Base-by-base conservation (phyloP, 2,113 vertebrate species). In the Strigops habroptila region DNA sequence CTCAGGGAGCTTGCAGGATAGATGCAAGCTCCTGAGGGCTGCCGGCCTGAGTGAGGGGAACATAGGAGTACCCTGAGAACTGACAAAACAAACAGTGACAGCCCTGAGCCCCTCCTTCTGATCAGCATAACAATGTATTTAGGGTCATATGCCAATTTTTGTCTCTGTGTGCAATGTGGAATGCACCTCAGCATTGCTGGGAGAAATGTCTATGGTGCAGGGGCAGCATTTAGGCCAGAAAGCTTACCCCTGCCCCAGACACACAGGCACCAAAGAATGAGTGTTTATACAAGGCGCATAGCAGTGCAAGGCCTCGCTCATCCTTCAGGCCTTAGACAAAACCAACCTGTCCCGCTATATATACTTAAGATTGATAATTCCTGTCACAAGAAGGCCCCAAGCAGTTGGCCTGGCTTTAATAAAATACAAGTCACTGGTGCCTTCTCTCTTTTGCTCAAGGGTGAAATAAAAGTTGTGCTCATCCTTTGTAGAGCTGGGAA, bases 401-500 rank as follows among this genome's bases (percentile, higher is more conserved):
- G 90, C 93, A 93, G 63, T 82, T 97, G 93, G 88, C 79, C 93
- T 87, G 87, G 74, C 84, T 96, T 96, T 94, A 90, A 96, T 97
- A 96, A 96, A 97, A 88, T 82, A 80, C 79, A 90, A 90, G 79
- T 80, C 67, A 49, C 81, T 82, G 91, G 65, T 94, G 89, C 81
- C 69, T 91, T 71, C 81, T 73, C 21, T 81, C 69, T 87, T 92
- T 68, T 2, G 14, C 94, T 82, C 64, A 90, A 70, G 86, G 74
- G 81, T 89, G 81, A 82, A 93, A 92, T 75, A 82, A 91, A 95
- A 96, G 86, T 94, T 86, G 70, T 15, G 10, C 55, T 91, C 1
- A 13, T 67, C 82, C 71, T 89, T 91, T 0, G 21, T 5, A 8
- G 85, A 91, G 62, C 85, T 1, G 2, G 82, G 65, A 68, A 74